phyloP scores from a whole-genome alignment of 2,113 vertebrate species.

The Labrus mixtus region DNA sequence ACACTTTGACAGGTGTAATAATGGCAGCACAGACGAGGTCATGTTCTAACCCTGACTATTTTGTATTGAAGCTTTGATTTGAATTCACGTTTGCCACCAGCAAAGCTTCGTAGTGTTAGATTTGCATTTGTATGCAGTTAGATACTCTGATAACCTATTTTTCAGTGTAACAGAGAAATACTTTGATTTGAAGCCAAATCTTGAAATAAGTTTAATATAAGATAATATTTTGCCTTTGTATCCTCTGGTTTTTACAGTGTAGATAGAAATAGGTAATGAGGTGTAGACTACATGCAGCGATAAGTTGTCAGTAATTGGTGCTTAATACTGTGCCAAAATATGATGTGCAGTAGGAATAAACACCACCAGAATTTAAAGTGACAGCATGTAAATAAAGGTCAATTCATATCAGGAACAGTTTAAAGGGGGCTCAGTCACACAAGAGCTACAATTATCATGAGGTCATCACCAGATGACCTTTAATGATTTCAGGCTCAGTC shows the following conservation, averaged over 20 bases:
- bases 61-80: neutral
- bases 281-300: neutral
- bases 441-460: neutral
- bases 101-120: neutral
- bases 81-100: neutral
- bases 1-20: neutral
- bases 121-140: neutral
- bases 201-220: no score
- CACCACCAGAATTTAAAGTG: neutral
- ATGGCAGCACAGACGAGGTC: neutral
- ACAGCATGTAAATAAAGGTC: neutral
- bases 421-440: neutral
- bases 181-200: neutral
- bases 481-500: constrained; percentile 8
- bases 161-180: neutral
- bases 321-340: neutral
- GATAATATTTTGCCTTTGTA: neutral
- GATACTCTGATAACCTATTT: neutral
- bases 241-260: no score
- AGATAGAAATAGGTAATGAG: no score
- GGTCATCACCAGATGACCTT: constrained; percentile 1
- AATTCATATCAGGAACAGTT: neutral
- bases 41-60: neutral
- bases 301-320: neutral
- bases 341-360: neutral